phyloP scores from a whole-genome alignment of 2,888 invertebrate genomes.

The Noctua comes region DNA sequence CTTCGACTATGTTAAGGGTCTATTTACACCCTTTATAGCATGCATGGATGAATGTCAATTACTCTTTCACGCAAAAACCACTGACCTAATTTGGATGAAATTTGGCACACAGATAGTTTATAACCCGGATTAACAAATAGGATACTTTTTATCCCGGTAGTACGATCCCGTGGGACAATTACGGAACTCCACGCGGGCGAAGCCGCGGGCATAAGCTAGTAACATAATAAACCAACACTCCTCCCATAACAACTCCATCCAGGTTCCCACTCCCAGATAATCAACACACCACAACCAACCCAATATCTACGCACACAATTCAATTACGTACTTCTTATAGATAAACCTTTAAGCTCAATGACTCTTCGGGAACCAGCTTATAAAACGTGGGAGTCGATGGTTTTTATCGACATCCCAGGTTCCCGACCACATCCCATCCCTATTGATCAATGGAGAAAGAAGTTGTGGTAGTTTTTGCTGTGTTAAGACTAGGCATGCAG shows the following conservation, averaged over 20 bases:
- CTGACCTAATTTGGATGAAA: too few species aligned
- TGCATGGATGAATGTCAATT: too few species aligned
- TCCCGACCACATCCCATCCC: conserved; percentile 60
- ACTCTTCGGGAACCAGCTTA: conserved; percentile 61
- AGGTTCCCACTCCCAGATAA: conserved; percentile 40
- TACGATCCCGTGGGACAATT: too few species aligned
- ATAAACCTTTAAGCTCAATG: conserved; percentile 41
- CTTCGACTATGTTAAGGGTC: too few species aligned
- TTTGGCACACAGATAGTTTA: too few species aligned
- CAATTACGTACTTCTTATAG: conserved; percentile 15
- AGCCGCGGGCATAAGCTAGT: too few species aligned
- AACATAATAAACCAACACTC: background rate
- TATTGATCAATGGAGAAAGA: conserved; percentile 50
- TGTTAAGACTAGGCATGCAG: background rate
- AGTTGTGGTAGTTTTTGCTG: conserved; percentile 42
- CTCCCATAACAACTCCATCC: background rate
- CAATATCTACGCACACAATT: conserved; percentile 29
- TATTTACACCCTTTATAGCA: too few species aligned
- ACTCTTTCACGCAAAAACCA: too few species aligned
- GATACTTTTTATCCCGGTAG: too few species aligned
- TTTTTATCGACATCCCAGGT: conserved; percentile 65
- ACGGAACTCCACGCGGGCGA: too few species aligned
- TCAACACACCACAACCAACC: background rate
- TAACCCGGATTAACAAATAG: too few species aligned
- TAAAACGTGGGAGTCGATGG: conserved; percentile 70